These are phyloP conservation scores for Moxostoma hubbsi DNA, from an alignment of 2,797 vertebrate genomes.

Conservation along the genomic window DNA sequence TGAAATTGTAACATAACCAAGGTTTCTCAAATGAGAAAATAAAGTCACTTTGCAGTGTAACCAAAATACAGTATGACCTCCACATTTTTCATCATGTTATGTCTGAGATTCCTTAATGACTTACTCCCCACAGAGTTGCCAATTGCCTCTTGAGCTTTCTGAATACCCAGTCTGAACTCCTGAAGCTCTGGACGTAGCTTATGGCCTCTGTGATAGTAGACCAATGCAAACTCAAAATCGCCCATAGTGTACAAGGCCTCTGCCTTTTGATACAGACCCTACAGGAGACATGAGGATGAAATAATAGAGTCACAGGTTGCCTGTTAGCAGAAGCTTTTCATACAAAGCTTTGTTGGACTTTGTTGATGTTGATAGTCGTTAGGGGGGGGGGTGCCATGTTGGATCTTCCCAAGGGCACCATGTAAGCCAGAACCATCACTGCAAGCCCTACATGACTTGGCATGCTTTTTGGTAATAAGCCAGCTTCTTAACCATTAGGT, in stretches of 20 bases:
- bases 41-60: neutral
- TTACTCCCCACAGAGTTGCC: conserved; percentile 89
- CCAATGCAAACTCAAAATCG: conserved; percentile 92
- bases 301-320: neutral
- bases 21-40: neutral
- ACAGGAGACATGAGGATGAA: conserved; percentile 5
- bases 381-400: no score
- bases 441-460: no score
- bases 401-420: no score
- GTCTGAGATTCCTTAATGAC: conserved; percentile 51
- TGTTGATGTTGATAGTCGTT: no score
- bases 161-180: conserved; percentile 89
- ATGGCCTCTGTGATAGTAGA: conserved; percentile 89
- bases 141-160: conserved; percentile 92
- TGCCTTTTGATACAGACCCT: conserved; percentile 95
- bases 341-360: no score
- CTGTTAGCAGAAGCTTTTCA: neutral
- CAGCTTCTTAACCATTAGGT: no score
- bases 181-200: conserved; percentile 84
- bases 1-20: neutral
- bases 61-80: neutral
- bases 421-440: no score
- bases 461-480: no score
- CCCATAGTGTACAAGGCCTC: conserved; percentile 90
- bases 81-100: neutral